A percentile compares a stretch with the other conserved stretches of the same genome.
Conservation (phyloP, 2,797 vertebrate species). For the Gobionotothen gibberifrons region DNA sequence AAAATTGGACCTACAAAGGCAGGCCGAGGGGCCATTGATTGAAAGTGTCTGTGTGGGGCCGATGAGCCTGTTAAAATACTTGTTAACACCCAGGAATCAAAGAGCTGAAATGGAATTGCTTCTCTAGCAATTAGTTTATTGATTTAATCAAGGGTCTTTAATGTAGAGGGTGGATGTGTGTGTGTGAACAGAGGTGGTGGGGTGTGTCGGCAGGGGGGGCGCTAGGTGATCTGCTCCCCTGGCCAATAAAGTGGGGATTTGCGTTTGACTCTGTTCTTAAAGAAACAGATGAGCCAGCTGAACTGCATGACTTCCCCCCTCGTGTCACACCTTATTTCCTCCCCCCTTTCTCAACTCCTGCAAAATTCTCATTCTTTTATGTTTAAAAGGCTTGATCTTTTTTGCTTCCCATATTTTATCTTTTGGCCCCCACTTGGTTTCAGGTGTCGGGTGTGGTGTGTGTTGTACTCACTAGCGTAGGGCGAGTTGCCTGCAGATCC, state of each 20-base stretch:
- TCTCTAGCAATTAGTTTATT: slow-evolving; percentile 98
- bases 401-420: neutral
- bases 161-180: slow-evolving; percentile 91
- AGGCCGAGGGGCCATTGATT: slow-evolving; percentile 88
- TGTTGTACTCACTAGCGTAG: slow-evolving; percentile 93
- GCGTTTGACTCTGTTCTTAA: slow-evolving; percentile 81
- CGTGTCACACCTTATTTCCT: slow-evolving; percentile 40
- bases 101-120: slow-evolving; percentile 95
- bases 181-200: slow-evolving; percentile 80
- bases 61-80: slow-evolving; percentile 88
- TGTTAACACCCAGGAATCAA: slow-evolving; percentile 90
- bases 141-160: slow-evolving; percentile 99
- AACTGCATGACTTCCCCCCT: slow-evolving; percentile 63
- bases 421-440: neutral
- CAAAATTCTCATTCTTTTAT: slow-evolving; percentile 20
- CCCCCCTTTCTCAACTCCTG: slow-evolving; percentile 10
- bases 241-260: slow-evolving; percentile 80
- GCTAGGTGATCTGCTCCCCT: slow-evolving; percentile 74
- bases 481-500: slow-evolving; percentile 98
- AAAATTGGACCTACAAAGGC: slow-evolving; percentile 94
- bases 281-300: slow-evolving; percentile 81
- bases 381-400: slow-evolving; percentile 31
- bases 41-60: slow-evolving; percentile 89
- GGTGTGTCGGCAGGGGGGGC: slow-evolving; percentile 81
- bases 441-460: slow-evolving; percentile 34